These are phyloP conservation scores for Leptinotarsa peninsularis DNA, from an alignment of 2,888 invertebrate species.

Conservation along the genomic window DNA sequence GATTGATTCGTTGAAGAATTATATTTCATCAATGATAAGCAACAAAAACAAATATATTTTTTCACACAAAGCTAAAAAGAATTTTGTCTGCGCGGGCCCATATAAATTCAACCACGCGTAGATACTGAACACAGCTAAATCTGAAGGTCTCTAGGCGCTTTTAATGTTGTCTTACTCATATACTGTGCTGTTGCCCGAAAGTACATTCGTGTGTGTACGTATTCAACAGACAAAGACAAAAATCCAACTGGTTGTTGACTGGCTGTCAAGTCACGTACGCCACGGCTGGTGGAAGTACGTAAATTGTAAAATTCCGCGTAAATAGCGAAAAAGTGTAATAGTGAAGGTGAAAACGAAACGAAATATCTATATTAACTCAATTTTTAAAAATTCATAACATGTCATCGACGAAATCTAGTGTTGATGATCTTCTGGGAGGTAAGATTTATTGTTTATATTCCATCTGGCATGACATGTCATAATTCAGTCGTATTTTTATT, in stretches of 20 bases:
- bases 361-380: constrained; percentile 1
- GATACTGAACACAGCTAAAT: neutral
- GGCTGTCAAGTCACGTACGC: constrained; percentile 57
- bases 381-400: constrained; percentile 52
- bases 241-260: constrained; percentile 52
- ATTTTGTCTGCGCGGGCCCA: too few species aligned
- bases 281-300: constrained; percentile 40
- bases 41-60: too few species aligned
- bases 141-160: neutral
- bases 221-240: constrained; percentile 51
- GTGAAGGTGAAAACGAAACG: neutral
- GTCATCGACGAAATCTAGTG: constrained; percentile 65
- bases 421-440: constrained; percentile 64
- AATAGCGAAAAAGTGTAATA: constrained; percentile 34
- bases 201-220: constrained; percentile 1
- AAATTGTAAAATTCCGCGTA: constrained; percentile 42
- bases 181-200: neutral
- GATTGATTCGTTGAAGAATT: too few species aligned
- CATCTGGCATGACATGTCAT: constrained; percentile 49
- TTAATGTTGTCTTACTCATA: neutral
- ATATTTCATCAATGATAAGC: too few species aligned
- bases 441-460: constrained; percentile 54
- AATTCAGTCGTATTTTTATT: constrained; percentile 37
- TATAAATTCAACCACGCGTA: neutral
- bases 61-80: too few species aligned